These are phyloP conservation scores for Ridgeia piscesae DNA, from an alignment of 1,140 invertebrate species.

Conservation along the genomic window DNA sequence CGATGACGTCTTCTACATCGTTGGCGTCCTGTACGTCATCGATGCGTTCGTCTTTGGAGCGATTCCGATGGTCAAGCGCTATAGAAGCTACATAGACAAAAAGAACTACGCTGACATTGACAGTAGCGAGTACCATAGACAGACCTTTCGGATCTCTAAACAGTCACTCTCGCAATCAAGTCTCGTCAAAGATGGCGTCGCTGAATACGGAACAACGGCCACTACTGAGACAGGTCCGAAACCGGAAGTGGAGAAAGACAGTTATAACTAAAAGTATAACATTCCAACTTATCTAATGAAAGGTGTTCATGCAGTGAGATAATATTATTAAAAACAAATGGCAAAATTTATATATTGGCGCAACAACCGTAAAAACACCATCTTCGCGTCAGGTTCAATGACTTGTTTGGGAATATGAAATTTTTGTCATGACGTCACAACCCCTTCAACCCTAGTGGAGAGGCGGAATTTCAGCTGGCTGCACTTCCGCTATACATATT, in stretches of 20 bases:
- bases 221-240: not conserved
- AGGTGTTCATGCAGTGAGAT: not conserved
- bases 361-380: not conserved
- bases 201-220: not conserved
- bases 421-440: not conserved
- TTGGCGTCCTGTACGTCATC: conserved; percentile 31
- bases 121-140: not conserved
- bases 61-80: conserved; percentile 25
- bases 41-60: conserved; percentile 28
- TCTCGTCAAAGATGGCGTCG: conserved; percentile 2
- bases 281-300: not conserved
- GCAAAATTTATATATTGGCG: not conserved
- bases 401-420: not conserved
- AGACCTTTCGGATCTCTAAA: conserved; percentile 16
- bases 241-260: not conserved
- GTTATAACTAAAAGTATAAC: not conserved
- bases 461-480: not conserved
- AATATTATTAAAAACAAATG: not conserved
- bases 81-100: conserved; percentile 6
- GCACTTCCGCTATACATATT: not conserved
- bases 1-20: conserved; percentile 35
- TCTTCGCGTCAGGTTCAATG: not conserved
- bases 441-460: not conserved
- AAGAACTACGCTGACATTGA: not conserved
- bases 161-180: not conserved